phyloP scores from a whole-genome alignment of 2,113 vertebrate genomes.

The Chascanopsetta lugubris region DNA sequence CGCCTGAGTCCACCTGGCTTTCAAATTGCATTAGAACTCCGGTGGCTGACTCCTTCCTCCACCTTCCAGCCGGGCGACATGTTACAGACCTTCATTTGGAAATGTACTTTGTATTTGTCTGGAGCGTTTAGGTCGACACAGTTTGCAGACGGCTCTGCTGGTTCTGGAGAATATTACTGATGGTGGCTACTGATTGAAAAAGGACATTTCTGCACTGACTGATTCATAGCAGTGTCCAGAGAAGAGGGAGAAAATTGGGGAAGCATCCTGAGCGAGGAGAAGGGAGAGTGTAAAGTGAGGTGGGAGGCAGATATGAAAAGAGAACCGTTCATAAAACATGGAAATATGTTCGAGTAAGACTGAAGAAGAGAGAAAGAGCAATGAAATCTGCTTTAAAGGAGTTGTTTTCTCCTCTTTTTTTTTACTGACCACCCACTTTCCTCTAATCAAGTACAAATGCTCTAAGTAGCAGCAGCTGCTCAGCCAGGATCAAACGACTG shows the following conservation, averaged over 20 bases:
- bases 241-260: background rate
- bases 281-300: conserved; percentile 1
- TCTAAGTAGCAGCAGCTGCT: conserved; percentile 84
- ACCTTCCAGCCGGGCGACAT: background rate
- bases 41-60: conserved; percentile 5
- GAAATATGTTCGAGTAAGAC: conserved; percentile 19
- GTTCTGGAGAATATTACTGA: conserved; percentile 41
- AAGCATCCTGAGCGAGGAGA: background rate
- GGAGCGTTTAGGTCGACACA: conserved; percentile 9
- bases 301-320: conserved; percentile 1
- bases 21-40: conserved; percentile 56
- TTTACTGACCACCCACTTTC: conserved; percentile 81
- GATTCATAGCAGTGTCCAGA: background rate
- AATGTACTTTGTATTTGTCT: conserved; percentile 19
- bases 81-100: conserved; percentile 12
- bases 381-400: conserved; percentile 37
- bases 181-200: conserved; percentile 27
- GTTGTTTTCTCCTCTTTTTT: conserved; percentile 19
- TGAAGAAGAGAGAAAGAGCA: conserved; percentile 34
- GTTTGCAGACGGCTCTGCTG: conserved; percentile 8
- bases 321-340: conserved; percentile 1
- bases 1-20: conserved; percentile 20
- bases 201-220: conserved; percentile 31
- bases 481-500: conserved; percentile 79
- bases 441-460: conserved; percentile 85